Evolutionary conservation across 2,888 invertebrate species (phyloP).

Genomic region (Eugnorisma glareosa): DNA sequence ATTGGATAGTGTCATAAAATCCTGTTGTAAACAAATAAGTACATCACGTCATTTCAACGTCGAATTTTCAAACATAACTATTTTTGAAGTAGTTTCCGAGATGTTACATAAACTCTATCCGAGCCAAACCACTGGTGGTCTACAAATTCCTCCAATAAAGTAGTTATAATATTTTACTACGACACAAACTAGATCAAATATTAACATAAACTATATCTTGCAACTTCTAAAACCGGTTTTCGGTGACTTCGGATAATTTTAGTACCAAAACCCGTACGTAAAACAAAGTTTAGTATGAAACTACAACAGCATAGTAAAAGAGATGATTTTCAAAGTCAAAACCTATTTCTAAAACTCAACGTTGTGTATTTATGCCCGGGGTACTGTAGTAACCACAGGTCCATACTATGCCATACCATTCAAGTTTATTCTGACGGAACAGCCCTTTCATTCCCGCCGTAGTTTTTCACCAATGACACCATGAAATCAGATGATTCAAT

Average conservation of each 20-base stretch:
- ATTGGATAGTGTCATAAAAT: neutral
- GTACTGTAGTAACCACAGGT: constrained; percentile 59
- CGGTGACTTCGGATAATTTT: constrained; percentile 55
- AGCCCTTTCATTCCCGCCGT: constrained; percentile 78
- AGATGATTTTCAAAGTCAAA: neutral
- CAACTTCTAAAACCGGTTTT: constrained; percentile 38
- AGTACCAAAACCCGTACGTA: constrained; percentile 49
- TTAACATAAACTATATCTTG: constrained; percentile 39
- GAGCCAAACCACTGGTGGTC: neutral
- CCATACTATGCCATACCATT: constrained; percentile 69
- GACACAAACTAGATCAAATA: constrained; percentile 31
- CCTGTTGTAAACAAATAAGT: neutral
- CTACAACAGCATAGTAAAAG: neutral
- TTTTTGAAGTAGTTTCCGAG: neutral
- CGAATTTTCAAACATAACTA: neutral
- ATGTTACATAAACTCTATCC: neutral
- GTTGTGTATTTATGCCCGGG: neutral
- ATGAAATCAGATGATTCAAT: constrained; percentile 87
- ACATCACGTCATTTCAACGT: neutral
- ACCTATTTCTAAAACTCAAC: neutral
- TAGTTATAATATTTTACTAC: constrained; percentile 37
- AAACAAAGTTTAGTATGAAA: neutral
- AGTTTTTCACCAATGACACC: constrained; percentile 82
- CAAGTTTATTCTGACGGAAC: constrained; percentile 78
- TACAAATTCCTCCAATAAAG: constrained; percentile 20